A percentile compares a stretch with the other conserved stretches of the same genome.
phyloP scores from a whole-genome alignment of 2,113 vertebrate genomes.

The Chaenocephalus aceratus region DNA sequence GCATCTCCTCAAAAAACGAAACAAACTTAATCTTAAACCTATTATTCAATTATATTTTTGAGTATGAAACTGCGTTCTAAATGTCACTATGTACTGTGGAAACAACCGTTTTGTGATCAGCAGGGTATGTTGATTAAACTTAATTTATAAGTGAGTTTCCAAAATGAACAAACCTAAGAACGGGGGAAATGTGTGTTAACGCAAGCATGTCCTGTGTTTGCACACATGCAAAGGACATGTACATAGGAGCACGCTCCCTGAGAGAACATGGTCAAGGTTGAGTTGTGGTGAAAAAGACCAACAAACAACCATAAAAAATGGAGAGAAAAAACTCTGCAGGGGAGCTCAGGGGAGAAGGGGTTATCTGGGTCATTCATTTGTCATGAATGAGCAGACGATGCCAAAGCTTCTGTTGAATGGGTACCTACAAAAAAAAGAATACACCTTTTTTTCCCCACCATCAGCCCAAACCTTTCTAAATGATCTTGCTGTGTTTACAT shows the following conservation, averaged over 20 bases:
- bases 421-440: constrained; percentile 46
- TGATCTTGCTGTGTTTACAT: constrained; percentile 50
- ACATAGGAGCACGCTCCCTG: background rate
- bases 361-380: background rate
- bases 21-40: background rate
- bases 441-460: constrained; percentile 20
- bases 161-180: background rate
- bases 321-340: constrained; percentile 14
- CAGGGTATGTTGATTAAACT: background rate
- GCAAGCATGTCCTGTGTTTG: background rate
- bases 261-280: background rate
- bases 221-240: background rate
- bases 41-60: background rate
- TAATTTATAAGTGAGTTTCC: background rate
- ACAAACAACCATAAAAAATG: constrained; percentile 32
- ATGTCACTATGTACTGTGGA: background rate
- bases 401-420: constrained; percentile 18
- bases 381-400: constrained; percentile 39
- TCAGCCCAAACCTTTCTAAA: constrained; percentile 21
- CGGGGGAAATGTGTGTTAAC: background rate
- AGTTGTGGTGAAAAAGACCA: background rate
- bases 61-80: background rate
- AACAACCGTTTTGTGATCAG: too few relatives aligned
- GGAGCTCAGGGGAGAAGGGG: background rate
- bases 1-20: background rate